These are phyloP conservation scores for Pseudomyrmex cubaensis DNA, from an alignment of 1,140 invertebrate species.

Conservation along the genomic window DNA sequence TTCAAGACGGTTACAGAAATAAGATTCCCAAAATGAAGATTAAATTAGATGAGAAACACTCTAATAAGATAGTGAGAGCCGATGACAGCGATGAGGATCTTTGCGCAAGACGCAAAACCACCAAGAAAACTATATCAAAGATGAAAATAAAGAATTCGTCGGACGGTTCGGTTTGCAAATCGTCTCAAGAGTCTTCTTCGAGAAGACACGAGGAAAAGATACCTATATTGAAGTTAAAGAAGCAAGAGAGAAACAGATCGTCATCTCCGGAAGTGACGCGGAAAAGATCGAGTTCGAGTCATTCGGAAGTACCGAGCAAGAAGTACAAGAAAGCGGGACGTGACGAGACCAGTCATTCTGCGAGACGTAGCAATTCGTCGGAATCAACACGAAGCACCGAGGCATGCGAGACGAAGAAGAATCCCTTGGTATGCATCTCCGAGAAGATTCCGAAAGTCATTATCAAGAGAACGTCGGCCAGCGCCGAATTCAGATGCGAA, in stretches of 20 bases:
- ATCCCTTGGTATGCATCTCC: slow-evolving; percentile 45
- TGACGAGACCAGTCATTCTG: slow-evolving; percentile 21
- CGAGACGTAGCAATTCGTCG: slow-evolving; percentile 51
- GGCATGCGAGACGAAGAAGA: slow-evolving; percentile 65
- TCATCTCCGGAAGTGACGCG: slow-evolving; percentile 35
- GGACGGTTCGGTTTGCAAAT: background rate
- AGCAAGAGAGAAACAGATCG: slow-evolving; percentile 63
- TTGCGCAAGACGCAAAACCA: slow-evolving; percentile 59
- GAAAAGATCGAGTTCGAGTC: slow-evolving; percentile 45
- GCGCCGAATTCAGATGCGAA: slow-evolving; percentile 83
- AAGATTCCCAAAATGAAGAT: slow-evolving; percentile 83
- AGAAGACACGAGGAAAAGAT: slow-evolving; percentile 66
- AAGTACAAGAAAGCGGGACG: slow-evolving; percentile 43
- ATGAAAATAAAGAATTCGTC: slow-evolving; percentile 78
- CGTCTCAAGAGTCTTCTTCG: background rate
- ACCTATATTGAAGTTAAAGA: slow-evolving; percentile 78
- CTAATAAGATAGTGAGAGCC: slow-evolving; percentile 71
- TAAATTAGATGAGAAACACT: slow-evolving; percentile 79
- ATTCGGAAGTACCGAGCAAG: slow-evolving; percentile 38
- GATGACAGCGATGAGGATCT: slow-evolving; percentile 65
- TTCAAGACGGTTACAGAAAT: slow-evolving; percentile 65
- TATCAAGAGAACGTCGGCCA: slow-evolving; percentile 82
- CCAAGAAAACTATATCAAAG: slow-evolving; percentile 77
- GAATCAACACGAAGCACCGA: slow-evolving; percentile 20
- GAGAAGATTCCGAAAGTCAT: slow-evolving; percentile 84